Conservation (phyloP, 1,140 invertebrate genomes). For the Tetranychus cinnabarinus region DNA sequence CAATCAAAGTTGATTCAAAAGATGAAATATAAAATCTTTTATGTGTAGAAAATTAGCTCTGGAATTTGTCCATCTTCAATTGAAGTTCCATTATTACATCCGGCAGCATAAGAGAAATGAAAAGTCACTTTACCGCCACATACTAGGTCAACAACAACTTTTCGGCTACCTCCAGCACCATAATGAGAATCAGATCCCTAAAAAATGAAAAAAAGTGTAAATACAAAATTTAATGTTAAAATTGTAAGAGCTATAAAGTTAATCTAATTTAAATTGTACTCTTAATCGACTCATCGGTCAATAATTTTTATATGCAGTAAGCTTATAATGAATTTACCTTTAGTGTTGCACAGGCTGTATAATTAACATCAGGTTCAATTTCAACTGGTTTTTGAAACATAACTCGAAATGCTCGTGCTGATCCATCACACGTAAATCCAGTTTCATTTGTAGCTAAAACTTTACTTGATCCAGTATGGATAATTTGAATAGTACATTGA, state of each 20-base stretch:
- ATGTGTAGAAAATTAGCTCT: conserved; percentile 29
- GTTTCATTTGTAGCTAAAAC: conserved; percentile 50
- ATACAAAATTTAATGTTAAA: not conserved
- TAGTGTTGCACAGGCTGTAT: conserved; percentile 55
- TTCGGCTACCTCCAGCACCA: conserved; percentile 52
- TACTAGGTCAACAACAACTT: conserved; percentile 46
- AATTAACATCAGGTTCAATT: conserved; percentile 49
- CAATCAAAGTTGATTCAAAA: too few relatives aligned
- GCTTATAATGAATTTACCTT: conserved; percentile 30
- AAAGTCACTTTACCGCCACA: conserved; percentile 46
- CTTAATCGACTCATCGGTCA: too few relatives aligned
- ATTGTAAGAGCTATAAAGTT: not conserved
- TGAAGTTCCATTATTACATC: conserved; percentile 70
- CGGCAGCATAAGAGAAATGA: conserved; percentile 58
- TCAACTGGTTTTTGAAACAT: conserved; percentile 72
- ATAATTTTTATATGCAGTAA: not conserved
- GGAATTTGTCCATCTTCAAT: conserved; percentile 76
- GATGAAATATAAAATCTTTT: not conserved
- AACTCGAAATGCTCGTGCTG: conserved; percentile 53
- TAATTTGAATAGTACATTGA: conserved; percentile 48
- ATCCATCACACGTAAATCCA: conserved; percentile 53
- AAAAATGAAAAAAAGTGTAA: conserved; percentile 15
- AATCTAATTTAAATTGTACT: too few relatives aligned
- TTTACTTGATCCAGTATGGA: conserved; percentile 47
- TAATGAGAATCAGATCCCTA: conserved; percentile 71